Evolutionary conservation across 2,888 invertebrate species (phyloP).

Genomic region (Agrotis clavis): DNA sequence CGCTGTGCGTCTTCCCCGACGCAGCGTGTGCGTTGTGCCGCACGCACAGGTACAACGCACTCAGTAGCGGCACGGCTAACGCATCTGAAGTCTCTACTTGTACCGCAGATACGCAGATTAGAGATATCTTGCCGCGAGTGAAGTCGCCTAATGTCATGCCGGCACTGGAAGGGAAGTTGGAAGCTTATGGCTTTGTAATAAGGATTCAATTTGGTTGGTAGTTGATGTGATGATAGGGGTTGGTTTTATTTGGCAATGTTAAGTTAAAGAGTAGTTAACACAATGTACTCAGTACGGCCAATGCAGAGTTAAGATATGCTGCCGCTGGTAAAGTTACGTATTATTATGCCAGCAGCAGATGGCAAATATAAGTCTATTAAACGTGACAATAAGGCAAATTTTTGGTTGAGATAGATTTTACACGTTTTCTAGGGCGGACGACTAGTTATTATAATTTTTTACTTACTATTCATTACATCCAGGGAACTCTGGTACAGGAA

Average conservation of each 20-base stretch:
- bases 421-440: no score
- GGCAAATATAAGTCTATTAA: not conserved
- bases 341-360: conserved; percentile 75
- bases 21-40: conserved; percentile 79
- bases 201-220: not conserved
- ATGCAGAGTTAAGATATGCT: conserved; percentile 70
- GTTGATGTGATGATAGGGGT: not conserved
- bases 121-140: conserved; percentile 80
- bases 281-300: conserved; percentile 85
- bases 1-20: conserved; percentile 45
- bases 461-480: conserved; percentile 90
- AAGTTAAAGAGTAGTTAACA: conserved; percentile 70
- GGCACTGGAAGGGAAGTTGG: conserved; percentile 69
- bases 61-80: conserved; percentile 84
- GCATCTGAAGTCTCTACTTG: conserved; percentile 84
- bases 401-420: not conserved
- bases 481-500: conserved; percentile 93
- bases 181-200: not conserved
- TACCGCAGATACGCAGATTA: conserved; percentile 86
- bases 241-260: not conserved
- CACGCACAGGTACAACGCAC: conserved; percentile 87
- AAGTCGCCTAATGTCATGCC: conserved; percentile 85
- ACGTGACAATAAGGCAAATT: not conserved
- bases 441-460: no score
- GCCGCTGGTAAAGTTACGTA: conserved; percentile 82